Evolutionary conservation across 2,113 vertebrate genomes (phyloP), one percentile per base, ranked within the genome.

Genomic region (Catharus bicknelli): DNA sequence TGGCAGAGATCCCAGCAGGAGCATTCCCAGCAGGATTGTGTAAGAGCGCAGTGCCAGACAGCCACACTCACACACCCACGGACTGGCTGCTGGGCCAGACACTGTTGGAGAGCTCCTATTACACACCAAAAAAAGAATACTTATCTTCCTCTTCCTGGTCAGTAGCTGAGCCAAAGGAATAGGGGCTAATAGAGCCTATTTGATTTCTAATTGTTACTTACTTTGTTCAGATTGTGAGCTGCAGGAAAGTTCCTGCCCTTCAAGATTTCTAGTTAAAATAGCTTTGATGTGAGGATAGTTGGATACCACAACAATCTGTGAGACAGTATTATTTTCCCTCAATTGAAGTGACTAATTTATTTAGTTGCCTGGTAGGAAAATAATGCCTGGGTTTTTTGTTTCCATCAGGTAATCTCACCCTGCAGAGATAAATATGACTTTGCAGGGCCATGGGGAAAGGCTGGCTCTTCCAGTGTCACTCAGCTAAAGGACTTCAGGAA

Each of bases 191-290:
- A 25, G 8, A 89, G 36, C 22, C 66, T 75, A 7, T 86, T 87
- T 36, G 38, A 16, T 51, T 91, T 85, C n/a, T 72, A 68, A 58
- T 75, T 80, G 73, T 78, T 87, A 34, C 34, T 92, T 79, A 51
- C 66, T 83, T 42, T 53, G 32, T 59, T 82, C 90, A 55, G 70
- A 59, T 66, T 81, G 66, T 34, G 51, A 83, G 34, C 76, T 87
- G 76, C 42, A 29, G 67, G 72, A 63, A 87, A 70, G 74, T 21
- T 89, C 45, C 40, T 73, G 64, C 61, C 83, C 27, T 93, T 64
- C 79, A 62, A 80, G 94, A 73, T 69, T 58, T 63, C 32, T 34
- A 66, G 68, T 80, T 87, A 70, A 95, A 94, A 61, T 74, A 86
- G 69, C 29, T 90, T 66, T 47, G 47, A 34, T 78, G 20, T 53